Evolutionary conservation across 2,797 vertebrate genomes (phyloP).

Genomic region (Carapus acus): DNA sequence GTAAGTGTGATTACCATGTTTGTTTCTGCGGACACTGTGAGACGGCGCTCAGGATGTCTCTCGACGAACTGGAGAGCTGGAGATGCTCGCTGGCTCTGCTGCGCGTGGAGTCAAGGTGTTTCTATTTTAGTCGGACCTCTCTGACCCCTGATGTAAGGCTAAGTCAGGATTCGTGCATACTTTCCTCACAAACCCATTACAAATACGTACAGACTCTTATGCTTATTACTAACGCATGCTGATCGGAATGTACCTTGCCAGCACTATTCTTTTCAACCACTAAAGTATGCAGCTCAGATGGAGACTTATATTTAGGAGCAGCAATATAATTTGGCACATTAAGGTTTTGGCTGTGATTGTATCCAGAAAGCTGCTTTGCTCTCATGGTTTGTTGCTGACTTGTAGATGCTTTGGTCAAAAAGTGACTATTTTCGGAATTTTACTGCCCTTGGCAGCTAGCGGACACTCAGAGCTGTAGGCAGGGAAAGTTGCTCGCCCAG

Average conservation of each 20-base stretch:
- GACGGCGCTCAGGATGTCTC: slow-evolving; percentile 40
- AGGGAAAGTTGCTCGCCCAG: slow-evolving; percentile 38
- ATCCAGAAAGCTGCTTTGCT: slow-evolving; percentile 43
- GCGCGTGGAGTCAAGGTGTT: slow-evolving; percentile 49
- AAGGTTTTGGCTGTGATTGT: slow-evolving; percentile 34
- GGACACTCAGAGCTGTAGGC: slow-evolving; percentile 46
- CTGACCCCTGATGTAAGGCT: slow-evolving; percentile 41
- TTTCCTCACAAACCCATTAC: slow-evolving; percentile 33
- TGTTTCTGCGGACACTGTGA: slow-evolving; percentile 59
- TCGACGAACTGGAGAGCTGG: slow-evolving; percentile 45
- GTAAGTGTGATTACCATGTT: slow-evolving; percentile 60
- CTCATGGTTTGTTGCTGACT: slow-evolving; percentile 32
- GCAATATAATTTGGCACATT: slow-evolving; percentile 37
- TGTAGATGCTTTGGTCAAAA: slow-evolving; percentile 48
- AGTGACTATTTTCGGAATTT: slow-evolving; percentile 60
- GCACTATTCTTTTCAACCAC: slow-evolving; percentile 33
- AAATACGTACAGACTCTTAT: slow-evolving; percentile 36
- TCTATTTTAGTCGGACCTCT: slow-evolving; percentile 50
- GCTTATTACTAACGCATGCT: slow-evolving; percentile 38
- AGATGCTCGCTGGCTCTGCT: slow-evolving; percentile 49
- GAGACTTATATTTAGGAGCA: slow-evolving; percentile 50
- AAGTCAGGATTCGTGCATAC: slow-evolving; percentile 48
- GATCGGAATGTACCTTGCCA: slow-evolving; percentile 41
- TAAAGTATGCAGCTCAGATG: slow-evolving; percentile 21
- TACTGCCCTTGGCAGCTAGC: slow-evolving; percentile 50